Percentiles rank a stretch among this genome's conserved stretches.
Conservation (phyloP, 2,797 vertebrate genomes). For the Gobio occitaniae region DNA sequence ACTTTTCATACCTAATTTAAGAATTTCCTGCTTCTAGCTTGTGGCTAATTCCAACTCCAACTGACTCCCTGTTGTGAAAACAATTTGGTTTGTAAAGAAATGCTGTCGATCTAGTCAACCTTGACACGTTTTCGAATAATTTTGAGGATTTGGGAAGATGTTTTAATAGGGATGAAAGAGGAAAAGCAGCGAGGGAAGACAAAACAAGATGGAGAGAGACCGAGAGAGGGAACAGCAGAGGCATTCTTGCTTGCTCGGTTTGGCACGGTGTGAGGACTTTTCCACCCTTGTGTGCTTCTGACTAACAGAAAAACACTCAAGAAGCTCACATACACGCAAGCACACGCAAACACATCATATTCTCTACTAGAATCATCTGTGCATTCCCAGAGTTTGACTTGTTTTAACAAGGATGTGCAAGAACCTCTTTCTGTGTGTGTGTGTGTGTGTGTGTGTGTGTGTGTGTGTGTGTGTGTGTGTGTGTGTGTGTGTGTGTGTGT, state of each 20-base stretch:
- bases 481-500: conserved; percentile 56
- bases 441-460: conserved; percentile 52
- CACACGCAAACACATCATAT: background rate
- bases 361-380: conserved; percentile 28
- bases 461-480: conserved; percentile 49
- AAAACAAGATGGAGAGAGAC: conserved; percentile 15
- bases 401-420: conserved; percentile 69
- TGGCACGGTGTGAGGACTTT: conserved; percentile 64
- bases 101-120: background rate
- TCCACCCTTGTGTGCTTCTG: conserved; percentile 59
- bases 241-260: conserved; percentile 62
- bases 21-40: background rate
- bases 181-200: background rate
- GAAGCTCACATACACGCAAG: conserved; percentile 8
- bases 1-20: background rate
- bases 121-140: background rate
- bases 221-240: conserved; percentile 20
- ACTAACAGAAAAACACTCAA: conserved; percentile 42
- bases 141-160: background rate
- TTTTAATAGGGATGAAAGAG: background rate
- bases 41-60: background rate
- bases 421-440: conserved; percentile 45
- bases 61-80: background rate
- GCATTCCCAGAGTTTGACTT: conserved; percentile 51
- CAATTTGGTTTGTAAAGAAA: background rate